Percentiles rank a stretch among this genome's conserved stretches.
These are phyloP conservation scores for Xiphophorus couchianus DNA, from an alignment of 2,113 vertebrate species.

Conservation along the genomic window DNA sequence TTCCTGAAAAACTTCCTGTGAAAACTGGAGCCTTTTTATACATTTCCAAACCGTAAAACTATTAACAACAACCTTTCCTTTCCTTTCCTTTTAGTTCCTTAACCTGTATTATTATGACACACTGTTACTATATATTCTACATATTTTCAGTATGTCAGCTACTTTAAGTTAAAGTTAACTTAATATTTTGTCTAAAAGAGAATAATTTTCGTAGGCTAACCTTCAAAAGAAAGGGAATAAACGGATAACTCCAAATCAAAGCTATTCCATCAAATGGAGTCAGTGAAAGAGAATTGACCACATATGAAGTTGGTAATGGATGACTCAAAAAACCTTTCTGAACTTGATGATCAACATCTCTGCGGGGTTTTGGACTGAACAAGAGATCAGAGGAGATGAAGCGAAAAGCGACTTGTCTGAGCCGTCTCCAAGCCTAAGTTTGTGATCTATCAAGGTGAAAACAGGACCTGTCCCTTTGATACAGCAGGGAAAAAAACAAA, in stretches of 20 bases:
- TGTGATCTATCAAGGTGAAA: constrained; percentile 54
- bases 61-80: background rate
- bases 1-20: background rate
- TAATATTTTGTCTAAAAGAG: background rate
- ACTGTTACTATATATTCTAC: background rate
- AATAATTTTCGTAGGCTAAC: background rate
- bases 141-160: background rate
- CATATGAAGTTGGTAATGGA: constrained; percentile 6
- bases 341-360: constrained; percentile 20
- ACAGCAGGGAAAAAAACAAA: constrained; percentile 36
- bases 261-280: background rate
- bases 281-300: constrained; percentile 16
- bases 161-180: background rate
- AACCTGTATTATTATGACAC: background rate
- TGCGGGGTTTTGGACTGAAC: constrained; percentile 17
- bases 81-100: background rate
- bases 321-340: constrained; percentile 21
- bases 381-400: constrained; percentile 33
- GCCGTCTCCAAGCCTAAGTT: constrained; percentile 32
- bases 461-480: constrained; percentile 51
- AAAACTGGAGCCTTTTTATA: background rate
- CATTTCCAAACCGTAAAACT: background rate
- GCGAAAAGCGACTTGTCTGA: constrained; percentile 23
- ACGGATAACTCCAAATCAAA: constrained; percentile 1
- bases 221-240: background rate